Evolutionary conservation across 2,113 vertebrate genomes (phyloP), one percentile per base, ranked within the genome.

Genomic region (Callopanchax toddi): DNA sequence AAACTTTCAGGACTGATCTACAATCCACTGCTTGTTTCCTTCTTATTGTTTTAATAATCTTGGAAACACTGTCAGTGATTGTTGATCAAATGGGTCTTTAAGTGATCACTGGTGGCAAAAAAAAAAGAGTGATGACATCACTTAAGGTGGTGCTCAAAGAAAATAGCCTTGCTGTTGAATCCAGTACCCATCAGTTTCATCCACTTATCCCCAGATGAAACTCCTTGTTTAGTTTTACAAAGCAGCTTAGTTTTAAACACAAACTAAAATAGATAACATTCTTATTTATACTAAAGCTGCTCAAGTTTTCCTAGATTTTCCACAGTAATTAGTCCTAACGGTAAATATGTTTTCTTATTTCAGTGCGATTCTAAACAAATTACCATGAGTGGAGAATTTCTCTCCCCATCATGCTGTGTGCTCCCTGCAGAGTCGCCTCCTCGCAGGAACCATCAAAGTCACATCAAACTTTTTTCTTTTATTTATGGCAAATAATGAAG

Each of bases 1-100:
- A 56, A 60, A 82, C 37, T 60, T 64, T 63, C 17, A 53, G 63
- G 57, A 57, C 22, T 13, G 46, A 79, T 79, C 44, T 43, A 67
- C 43, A 60, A 46, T 58, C 29, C 4, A 23, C 1, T 39, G 36
- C 52, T 37, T 71, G 58, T 26, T 48, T 22, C 5, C 22, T 23
- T 23, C 60, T 39, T 23, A 60, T 44, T 3, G 16, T 67, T 76
- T 50, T n/a, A 37, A 8, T 36, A 40, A 75, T 58, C 70, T 50
- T 61, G 18, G 18, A 23, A 45, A 54, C 58, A 51, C 5, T 67
- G 58, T 39, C 12, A 59, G 60, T 81, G 52, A 67, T 37, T 21
- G 50, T 55, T 22, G 51, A 40, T 52, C 5, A 62, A 7, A 45
- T 52, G n/a, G 2, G 0, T 12, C 49, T n/a, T 64, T 69, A 45